Base-by-base conservation (phyloP, 2,797 vertebrate genomes). In the Cichlasoma orientale region DNA sequence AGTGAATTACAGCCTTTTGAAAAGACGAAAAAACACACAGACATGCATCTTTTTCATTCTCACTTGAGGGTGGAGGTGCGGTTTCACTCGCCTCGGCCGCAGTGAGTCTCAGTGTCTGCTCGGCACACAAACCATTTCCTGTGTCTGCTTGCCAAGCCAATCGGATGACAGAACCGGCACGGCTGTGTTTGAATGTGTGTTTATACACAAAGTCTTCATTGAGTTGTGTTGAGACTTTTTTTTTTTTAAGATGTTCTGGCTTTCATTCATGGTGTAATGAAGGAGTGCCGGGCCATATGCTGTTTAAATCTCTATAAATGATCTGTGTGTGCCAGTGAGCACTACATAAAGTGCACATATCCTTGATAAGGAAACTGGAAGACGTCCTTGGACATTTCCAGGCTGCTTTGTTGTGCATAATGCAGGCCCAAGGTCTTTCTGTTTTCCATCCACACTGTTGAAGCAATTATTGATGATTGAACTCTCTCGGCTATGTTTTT, bases 111-210 rank as follows among this genome's bases (percentile, higher is more conserved):
- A 44, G 91, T 92, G 94, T 94, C 93, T 95, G 91, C 92, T 89
- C 88, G 75, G 85, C 90, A 87, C 86, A 89, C 78, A 90, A 93
- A 93, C 92, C 92, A 91, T 93, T 95, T 96, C 95, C 95, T 94
- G 93, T 91, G 88, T 93, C 88, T 93, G 70, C 75, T 75, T 16
- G 86, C 81, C 80, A 75, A 90, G 79, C 86, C 90, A 93, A 91
- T 94, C 87, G 87, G 78, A 89, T 69, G 76, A 85, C 86, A 80
- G 86, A 89, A 82, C 78, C 82, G 68, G 84, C 82, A 78, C 47
- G 19, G 72, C 77, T 83, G 59, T 75, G 23, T 79, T 84, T 80
- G 66, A 84, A 85, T 82, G 77, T 53, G 59, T 75, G 83, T 87
- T 82, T 78, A 79, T 74, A 72, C 74, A 70, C 84, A 91, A 83